A percentile compares a stretch with the other conserved stretches of the same genome.
Evolutionary conservation across 2,888 invertebrate species (phyloP).

Genomic region (Yponomeuta evonymella): DNA sequence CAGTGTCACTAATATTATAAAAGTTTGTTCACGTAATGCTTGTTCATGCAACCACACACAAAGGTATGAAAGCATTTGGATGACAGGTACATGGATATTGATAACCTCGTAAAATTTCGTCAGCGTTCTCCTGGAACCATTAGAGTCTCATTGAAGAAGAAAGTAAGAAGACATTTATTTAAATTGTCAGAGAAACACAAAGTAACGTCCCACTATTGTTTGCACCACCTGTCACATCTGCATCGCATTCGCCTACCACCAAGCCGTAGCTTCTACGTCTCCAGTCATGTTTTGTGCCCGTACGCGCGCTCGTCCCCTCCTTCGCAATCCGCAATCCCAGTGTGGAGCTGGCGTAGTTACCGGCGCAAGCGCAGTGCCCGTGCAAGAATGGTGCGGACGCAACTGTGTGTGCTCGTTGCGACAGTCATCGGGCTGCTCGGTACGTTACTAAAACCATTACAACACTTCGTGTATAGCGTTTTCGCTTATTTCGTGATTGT

Average conservation of each 20-base stretch:
- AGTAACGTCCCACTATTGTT: no score
- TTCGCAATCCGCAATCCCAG: background rate
- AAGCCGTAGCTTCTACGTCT: background rate
- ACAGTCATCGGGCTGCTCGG: constrained; percentile 21
- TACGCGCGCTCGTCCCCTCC: background rate
- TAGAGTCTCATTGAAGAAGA: no score
- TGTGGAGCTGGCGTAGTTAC: background rate
- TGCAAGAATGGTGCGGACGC: constrained; percentile 39
- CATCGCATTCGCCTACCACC: background rate
- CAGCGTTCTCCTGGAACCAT: no score
- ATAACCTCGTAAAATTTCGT: no score
- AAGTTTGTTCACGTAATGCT: no score
- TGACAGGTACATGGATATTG: no score
- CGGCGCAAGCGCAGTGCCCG: constrained; percentile 12
- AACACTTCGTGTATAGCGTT: background rate
- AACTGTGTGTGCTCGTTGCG: constrained; percentile 23
- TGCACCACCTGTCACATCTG: no score
- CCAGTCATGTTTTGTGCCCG: background rate
- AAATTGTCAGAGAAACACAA: no score
- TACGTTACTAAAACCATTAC: background rate
- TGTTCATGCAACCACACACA: no score
- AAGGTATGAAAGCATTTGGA: no score
- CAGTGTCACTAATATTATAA: no score
- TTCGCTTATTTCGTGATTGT: background rate
- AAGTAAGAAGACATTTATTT: no score